phyloP scores from a whole-genome alignment of 2,888 invertebrate genomes.

The Thereva unica region DNA sequence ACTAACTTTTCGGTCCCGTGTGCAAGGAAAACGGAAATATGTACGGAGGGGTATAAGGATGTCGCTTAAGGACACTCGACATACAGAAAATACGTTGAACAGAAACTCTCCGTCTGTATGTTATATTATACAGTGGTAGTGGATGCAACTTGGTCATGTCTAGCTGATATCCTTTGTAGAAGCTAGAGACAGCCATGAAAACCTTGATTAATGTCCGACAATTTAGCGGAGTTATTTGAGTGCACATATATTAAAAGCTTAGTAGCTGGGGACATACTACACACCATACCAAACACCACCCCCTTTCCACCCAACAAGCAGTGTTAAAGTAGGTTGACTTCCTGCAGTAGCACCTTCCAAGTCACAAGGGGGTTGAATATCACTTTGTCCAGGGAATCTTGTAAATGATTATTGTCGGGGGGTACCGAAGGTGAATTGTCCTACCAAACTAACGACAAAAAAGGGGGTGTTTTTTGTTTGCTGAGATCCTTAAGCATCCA shows the following conservation, averaged over 20 bases:
- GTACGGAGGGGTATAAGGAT: neutral
- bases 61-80: conserved; percentile 16
- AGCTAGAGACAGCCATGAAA: conserved; percentile 40
- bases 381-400: too few species aligned
- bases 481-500: too few species aligned
- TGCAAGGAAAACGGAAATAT: too few species aligned
- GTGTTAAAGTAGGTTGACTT: neutral
- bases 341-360: too few species aligned
- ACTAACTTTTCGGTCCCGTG: too few species aligned
- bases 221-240: conserved; percentile 41
- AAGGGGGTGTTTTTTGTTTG: too few species aligned
- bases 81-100: neutral
- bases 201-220: conserved; percentile 40
- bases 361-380: too few species aligned
- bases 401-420: too few species aligned
- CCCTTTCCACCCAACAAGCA: neutral
- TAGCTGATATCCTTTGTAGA: conserved; percentile 35
- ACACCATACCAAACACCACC: neutral
- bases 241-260: conserved; percentile 37
- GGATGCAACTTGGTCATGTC: conserved; percentile 22
- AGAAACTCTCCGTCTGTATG: too few species aligned
- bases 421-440: too few species aligned
- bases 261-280: conserved; percentile 16
- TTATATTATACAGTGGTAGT: neutral
- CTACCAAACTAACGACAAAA: too few species aligned